phyloP scores from a whole-genome alignment of 2,797 vertebrate genomes.

The Tokudaia muenninki region DNA sequence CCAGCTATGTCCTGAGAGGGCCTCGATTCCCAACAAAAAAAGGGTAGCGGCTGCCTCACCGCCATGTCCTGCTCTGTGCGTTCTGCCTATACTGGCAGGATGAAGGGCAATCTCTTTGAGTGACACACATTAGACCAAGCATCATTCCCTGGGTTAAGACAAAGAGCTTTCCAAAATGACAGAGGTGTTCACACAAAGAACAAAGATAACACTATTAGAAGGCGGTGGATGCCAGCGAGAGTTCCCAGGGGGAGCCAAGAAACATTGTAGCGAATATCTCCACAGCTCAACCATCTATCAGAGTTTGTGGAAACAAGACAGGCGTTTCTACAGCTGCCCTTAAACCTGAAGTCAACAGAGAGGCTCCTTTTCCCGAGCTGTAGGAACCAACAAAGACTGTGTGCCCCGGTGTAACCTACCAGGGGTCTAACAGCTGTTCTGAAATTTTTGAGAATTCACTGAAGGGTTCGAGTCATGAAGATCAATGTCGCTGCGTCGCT shows the following conservation, averaged over 20 bases:
- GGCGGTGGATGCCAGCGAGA: not conserved
- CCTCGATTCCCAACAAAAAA: not conserved
- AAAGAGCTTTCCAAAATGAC: conserved; percentile 26
- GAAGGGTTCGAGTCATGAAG: not conserved
- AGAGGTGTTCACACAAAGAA: not conserved
- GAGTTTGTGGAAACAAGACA: conserved; percentile 35
- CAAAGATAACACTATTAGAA: conserved; percentile 18
- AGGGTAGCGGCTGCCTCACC: not conserved
- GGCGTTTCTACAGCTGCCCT: conserved; percentile 36
- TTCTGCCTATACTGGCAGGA: not conserved
- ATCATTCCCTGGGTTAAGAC: not conserved
- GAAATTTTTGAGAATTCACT: not conserved
- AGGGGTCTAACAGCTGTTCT: conserved; percentile 17
- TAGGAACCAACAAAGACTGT: not conserved
- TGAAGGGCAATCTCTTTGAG: not conserved
- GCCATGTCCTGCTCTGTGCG: not conserved
- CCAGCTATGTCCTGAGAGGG: accelerated
- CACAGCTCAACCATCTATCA: not conserved
- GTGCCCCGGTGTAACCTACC: not conserved
- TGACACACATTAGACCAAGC: not conserved
- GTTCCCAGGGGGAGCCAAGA: not conserved
- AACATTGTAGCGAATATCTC: conserved; percentile 19
- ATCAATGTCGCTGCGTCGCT: accelerated
- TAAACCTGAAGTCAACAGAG: conserved; percentile 46
- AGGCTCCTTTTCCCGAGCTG: not conserved